Conservation (phyloP, 2,797 vertebrate species). For the Denticeps clupeoides region DNA sequence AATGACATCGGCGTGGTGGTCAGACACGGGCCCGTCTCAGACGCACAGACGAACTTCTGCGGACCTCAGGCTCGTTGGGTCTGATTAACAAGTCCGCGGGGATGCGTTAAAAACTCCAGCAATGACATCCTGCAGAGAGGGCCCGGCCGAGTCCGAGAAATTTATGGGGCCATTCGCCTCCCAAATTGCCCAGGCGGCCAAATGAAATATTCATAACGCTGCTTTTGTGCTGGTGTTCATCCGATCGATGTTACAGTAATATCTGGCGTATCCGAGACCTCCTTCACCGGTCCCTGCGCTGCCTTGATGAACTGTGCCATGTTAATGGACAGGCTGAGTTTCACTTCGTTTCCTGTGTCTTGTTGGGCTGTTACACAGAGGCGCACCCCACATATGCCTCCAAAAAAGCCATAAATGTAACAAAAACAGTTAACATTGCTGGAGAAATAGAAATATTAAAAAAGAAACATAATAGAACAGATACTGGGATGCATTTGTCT, state of each 20-base stretch:
- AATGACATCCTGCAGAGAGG: slow-evolving; percentile 1
- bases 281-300: slow-evolving; percentile 28
- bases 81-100: slow-evolving; percentile 21
- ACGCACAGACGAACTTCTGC: slow-evolving; percentile 2
- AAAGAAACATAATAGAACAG: no score
- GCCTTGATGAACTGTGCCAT: slow-evolving; percentile 36
- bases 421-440: no score
- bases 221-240: slow-evolving; percentile 29
- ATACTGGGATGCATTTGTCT: no score
- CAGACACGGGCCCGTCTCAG: neutral
- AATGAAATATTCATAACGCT: slow-evolving; percentile 57
- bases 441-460: no score
- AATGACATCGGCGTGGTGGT: slow-evolving; percentile 19
- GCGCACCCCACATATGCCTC: no score
- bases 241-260: slow-evolving; percentile 57
- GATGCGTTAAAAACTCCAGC: slow-evolving; percentile 20
- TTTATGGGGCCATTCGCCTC: slow-evolving; percentile 21
- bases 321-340: slow-evolving; percentile 50
- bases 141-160: slow-evolving; percentile 24
- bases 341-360: slow-evolving; percentile 37
- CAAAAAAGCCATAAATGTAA: no score
- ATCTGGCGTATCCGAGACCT: slow-evolving; percentile 43
- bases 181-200: slow-evolving; percentile 35
- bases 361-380: neutral
- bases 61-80: slow-evolving; percentile 14